Conservation (phyloP, 2,113 vertebrate species). For the Mobula birostris region DNA sequence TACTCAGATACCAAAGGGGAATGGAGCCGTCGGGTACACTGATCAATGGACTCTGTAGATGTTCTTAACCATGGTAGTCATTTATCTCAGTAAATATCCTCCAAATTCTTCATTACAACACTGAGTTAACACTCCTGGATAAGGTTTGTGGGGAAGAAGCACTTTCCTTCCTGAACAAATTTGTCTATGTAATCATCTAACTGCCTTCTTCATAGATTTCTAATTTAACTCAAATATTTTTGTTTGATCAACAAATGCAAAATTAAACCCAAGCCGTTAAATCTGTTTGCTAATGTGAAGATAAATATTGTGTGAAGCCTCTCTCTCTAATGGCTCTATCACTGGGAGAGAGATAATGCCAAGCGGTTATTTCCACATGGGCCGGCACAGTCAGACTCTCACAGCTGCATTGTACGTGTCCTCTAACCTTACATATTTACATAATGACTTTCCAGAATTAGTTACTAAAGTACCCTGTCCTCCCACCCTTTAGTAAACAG, state of each 20-base stretch:
- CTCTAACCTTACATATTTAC: background rate
- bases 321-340: background rate
- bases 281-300: background rate
- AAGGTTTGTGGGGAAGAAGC: background rate
- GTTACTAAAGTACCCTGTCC: background rate
- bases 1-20: background rate
- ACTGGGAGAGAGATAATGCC: background rate
- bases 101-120: background rate
- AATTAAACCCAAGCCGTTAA: conserved; percentile 10
- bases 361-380: background rate
- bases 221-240: conserved; percentile 27
- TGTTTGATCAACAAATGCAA: conserved; percentile 33
- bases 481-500: conserved; percentile 12
- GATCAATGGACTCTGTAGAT: background rate
- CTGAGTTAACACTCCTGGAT: background rate
- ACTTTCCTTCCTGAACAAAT: background rate
- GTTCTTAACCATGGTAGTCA: background rate
- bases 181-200: background rate
- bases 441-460: conserved; percentile 28
- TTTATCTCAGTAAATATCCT: background rate
- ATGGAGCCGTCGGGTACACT: too few relatives aligned
- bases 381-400: background rate
- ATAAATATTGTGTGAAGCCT: conserved; percentile 4
- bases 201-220: background rate
- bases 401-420: background rate